phyloP scores from a whole-genome alignment of 2,888 invertebrate genomes.

The Lamproptera curius region DNA sequence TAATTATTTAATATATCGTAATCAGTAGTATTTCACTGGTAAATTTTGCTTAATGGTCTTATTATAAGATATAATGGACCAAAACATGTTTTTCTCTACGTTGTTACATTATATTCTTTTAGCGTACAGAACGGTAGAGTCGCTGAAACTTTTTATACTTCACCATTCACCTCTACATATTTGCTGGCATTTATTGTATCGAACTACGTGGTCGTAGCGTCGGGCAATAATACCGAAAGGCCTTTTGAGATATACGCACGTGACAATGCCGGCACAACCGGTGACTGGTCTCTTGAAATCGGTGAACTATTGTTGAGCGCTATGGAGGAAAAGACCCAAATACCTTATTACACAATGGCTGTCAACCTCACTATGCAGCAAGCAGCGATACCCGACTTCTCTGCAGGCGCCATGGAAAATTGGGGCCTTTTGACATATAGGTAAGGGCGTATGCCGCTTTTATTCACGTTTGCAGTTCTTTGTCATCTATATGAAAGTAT shows the following conservation, averaged over 20 bases:
- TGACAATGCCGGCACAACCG: conserved; percentile 52
- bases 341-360: conserved; percentile 73
- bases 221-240: conserved; percentile 32
- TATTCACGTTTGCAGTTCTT: no score
- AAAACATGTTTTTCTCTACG: no score
- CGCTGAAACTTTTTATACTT: conserved; percentile 70
- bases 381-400: conserved; percentile 88
- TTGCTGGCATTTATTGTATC: conserved; percentile 91
- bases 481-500: no score
- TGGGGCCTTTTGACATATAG: conserved; percentile 90
- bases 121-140: conserved; percentile 41
- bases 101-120: no score
- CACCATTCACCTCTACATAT: conserved; percentile 88
- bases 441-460: conserved; percentile 45
- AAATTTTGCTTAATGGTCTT: no score
- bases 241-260: conserved; percentile 67
- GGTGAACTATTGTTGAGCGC: conserved; percentile 64
- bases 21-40: no score
- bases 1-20: no score
- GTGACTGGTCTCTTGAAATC: conserved; percentile 61
- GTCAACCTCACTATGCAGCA: conserved; percentile 78
- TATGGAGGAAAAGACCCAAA: conserved; percentile 78
- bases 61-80: no score
- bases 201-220: conserved; percentile 74
- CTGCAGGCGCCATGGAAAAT: conserved; percentile 91